Conservation (phyloP, 23 tunicate species). For the Clavelina lepadiformis region DNA sequence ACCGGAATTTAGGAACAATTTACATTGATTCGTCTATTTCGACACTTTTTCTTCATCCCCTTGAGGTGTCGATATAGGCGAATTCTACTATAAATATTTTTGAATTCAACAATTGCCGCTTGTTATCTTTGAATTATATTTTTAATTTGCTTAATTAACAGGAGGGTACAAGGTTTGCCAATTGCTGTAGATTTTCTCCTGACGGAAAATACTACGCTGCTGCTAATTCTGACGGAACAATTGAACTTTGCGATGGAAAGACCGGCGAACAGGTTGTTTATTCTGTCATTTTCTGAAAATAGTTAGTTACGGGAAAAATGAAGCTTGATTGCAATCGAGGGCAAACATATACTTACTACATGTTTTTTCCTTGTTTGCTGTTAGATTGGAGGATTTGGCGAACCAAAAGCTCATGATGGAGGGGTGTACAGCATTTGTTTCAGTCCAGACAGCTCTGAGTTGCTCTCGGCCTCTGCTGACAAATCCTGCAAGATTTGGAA, state of each 20-base stretch:
- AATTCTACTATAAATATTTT: too few relatives aligned
- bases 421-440: slow-evolving; percentile 87
- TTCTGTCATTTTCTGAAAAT: neutral
- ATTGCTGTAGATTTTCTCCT: slow-evolving; percentile 64
- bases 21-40: too few relatives aligned
- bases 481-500: slow-evolving; percentile 86
- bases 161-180: slow-evolving; percentile 50
- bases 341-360: too few relatives aligned
- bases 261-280: slow-evolving; percentile 42
- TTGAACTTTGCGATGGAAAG: slow-evolving; percentile 70
- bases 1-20: too few relatives aligned
- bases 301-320: too few relatives aligned
- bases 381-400: slow-evolving; percentile 32
- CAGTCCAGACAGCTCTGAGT: slow-evolving; percentile 53
- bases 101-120: neutral
- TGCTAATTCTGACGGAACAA: slow-evolving; percentile 54
- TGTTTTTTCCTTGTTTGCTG: too few relatives aligned
- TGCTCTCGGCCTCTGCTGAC: slow-evolving; percentile 90
- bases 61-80: too few relatives aligned
- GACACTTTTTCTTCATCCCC: too few relatives aligned
- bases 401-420: slow-evolving; percentile 49
- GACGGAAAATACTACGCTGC: slow-evolving; percentile 69
- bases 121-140: neutral
- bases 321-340: too few relatives aligned
- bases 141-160: neutral